These are phyloP conservation scores for Teleogryllus occipitalis DNA, from an alignment of 1,140 invertebrate genomes.

Conservation along the genomic window DNA sequence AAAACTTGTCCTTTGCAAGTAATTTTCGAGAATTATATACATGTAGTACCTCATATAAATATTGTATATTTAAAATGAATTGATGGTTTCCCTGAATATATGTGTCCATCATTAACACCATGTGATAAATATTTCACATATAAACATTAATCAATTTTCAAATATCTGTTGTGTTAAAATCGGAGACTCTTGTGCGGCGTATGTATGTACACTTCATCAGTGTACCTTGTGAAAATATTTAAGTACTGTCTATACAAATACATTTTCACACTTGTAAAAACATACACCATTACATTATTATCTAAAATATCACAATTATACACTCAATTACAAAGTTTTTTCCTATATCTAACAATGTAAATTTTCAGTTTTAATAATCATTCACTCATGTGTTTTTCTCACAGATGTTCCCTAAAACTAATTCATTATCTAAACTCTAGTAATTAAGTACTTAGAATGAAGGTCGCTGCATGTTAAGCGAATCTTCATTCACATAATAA, in stretches of 20 bases:
- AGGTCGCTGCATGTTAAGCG: neutral
- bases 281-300: neutral
- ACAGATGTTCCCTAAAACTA: neutral
- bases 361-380: neutral
- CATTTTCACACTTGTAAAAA: neutral
- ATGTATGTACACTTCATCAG: too few relatives aligned
- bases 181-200: neutral
- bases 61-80: too few relatives aligned
- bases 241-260: neutral
- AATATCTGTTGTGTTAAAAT: neutral
- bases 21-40: too few relatives aligned
- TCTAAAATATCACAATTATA: conserved; percentile 6
- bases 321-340: neutral
- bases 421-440: neutral
- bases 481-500: neutral
- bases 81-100: too few relatives aligned
- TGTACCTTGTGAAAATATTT: neutral
- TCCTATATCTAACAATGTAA: neutral
- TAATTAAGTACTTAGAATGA: neutral
- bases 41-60: too few relatives aligned
- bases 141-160: neutral
- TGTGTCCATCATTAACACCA: too few relatives aligned
- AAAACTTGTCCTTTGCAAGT: too few relatives aligned
- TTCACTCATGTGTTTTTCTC: neutral
- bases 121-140: neutral